Percentiles rank a stretch among this genome's conserved stretches.
phyloP scores from a whole-genome alignment of 1,140 invertebrate genomes.

The Aethina tumida region DNA sequence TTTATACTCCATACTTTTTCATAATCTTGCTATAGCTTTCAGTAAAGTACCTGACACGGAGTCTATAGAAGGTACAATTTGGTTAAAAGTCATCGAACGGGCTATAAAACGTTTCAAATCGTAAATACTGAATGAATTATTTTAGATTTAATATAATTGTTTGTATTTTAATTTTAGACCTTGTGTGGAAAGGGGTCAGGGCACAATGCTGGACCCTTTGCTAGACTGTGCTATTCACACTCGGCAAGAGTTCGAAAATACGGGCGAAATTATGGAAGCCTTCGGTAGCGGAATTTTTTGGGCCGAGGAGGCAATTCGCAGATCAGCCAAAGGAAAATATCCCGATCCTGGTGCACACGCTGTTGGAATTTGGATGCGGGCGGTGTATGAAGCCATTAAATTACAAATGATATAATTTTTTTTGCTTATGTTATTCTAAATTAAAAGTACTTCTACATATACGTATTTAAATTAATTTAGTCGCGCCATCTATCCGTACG shows the following conservation, averaged over 20 bases:
- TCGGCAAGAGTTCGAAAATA: conserved; percentile 20
- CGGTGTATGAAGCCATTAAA: conserved; percentile 41
- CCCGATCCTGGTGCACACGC: conserved; percentile 50
- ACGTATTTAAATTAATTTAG: too few relatives aligned
- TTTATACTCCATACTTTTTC: conserved; percentile 31
- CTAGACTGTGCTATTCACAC: conserved; percentile 28
- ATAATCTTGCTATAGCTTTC: conserved; percentile 29
- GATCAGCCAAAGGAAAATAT: conserved; percentile 25
- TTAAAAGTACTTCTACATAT: too few relatives aligned
- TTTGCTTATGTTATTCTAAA: too few relatives aligned
- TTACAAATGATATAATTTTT: too few relatives aligned
- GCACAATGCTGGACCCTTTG: conserved; percentile 49
- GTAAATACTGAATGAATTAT: neutral
- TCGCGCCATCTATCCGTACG: too few relatives aligned
- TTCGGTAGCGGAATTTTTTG: conserved; percentile 41
- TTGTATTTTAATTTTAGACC: conserved; percentile 26
- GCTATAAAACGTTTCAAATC: neutral
- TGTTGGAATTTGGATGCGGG: conserved; percentile 48
- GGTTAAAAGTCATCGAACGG: neutral
- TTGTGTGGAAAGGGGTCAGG: conserved; percentile 42
- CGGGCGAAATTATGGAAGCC: conserved; percentile 29
- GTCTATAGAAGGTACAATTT: conserved; percentile 12
- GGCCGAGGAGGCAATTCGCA: conserved; percentile 39
- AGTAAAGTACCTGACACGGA: conserved; percentile 13
- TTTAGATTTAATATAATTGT: neutral